These are phyloP conservation scores for Halictus rubicundus DNA, from an alignment of 1,140 invertebrate genomes.

Conservation along the genomic window DNA sequence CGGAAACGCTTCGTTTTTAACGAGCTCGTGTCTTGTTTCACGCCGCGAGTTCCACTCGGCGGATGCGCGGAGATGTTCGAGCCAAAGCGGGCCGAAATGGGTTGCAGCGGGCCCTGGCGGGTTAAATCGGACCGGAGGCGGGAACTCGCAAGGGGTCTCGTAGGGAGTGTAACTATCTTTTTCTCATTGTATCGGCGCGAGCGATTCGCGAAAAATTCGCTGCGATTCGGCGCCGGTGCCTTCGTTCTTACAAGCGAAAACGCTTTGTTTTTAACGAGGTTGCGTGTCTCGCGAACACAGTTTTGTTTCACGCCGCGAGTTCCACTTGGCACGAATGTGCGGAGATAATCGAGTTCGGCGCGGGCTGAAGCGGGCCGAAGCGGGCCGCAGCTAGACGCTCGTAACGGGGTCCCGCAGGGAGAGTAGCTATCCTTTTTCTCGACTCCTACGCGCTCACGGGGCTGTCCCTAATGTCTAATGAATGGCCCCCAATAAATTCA, in stretches of 20 bases:
- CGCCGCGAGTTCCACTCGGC: background rate
- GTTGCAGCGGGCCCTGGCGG: too few species aligned
- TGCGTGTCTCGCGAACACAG: too few species aligned
- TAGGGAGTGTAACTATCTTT: slow-evolving; percentile 63
- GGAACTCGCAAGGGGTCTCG: slow-evolving; percentile 49
- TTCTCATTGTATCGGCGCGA: slow-evolving; percentile 48
- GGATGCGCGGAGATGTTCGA: slow-evolving; percentile 1
- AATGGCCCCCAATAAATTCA: slow-evolving; percentile 78
- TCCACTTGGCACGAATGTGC: too few species aligned
- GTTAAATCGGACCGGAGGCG: too few species aligned
- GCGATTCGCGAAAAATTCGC: too few species aligned
- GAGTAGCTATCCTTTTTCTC: slow-evolving; percentile 66
- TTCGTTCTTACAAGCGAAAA: too few species aligned
- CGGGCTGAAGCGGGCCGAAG: background rate
- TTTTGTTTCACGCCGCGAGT: too few species aligned
- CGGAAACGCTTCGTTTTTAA: slow-evolving; percentile 28
- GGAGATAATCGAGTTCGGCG: too few species aligned
- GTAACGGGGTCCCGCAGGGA: slow-evolving; percentile 63
- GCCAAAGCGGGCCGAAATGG: too few species aligned
- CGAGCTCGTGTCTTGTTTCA: slow-evolving; percentile 45
- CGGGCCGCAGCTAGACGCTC: slow-evolving; percentile 21
- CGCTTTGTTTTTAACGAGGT: too few species aligned
- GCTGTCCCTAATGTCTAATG: slow-evolving; percentile 73
- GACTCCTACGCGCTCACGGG: slow-evolving; percentile 70
- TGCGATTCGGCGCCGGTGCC: too few species aligned